Conservation (phyloP, 2,888 invertebrate species). For the Steromphala cineraria region DNA sequence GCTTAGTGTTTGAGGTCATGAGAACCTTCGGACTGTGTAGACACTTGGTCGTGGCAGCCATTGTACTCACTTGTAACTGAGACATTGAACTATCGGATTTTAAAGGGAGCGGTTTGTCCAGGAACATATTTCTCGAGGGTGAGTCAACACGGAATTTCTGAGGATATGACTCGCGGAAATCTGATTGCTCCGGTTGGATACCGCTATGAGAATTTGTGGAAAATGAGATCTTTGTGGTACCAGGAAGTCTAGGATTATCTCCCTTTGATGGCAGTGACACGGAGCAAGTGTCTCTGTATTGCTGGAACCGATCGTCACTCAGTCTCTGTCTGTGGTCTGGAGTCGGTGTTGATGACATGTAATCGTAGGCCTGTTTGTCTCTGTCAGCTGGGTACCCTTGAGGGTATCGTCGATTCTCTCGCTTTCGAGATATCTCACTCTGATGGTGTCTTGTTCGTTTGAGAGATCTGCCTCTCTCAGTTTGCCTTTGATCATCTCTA, state of each 20-base stretch:
- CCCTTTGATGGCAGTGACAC: neutral
- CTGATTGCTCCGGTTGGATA: neutral
- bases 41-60: neutral
- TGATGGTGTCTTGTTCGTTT: slow-evolving; percentile 12
- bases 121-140: slow-evolving; percentile 29
- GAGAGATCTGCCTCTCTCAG: neutral
- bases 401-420: neutral
- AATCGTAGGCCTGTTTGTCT: neutral
- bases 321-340: neutral
- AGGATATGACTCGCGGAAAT: neutral
- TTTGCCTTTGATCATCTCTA: neutral
- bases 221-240: neutral
- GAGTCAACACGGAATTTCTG: slow-evolving; percentile 9
- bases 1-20: slow-evolving; percentile 48
- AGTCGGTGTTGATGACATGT: neutral
- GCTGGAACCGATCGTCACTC: neutral
- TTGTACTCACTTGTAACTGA: neutral
- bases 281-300: neutral
- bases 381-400: neutral
- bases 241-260: neutral
- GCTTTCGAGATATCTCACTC: neutral
- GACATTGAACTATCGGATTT: slow-evolving; percentile 18
- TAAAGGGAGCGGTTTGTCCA: slow-evolving; percentile 35
- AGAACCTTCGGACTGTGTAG: slow-evolving; percentile 63
- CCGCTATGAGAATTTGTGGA: neutral